Conservation (phyloP, 1,140 invertebrate genomes). For the Drosophila bifasciata region DNA sequence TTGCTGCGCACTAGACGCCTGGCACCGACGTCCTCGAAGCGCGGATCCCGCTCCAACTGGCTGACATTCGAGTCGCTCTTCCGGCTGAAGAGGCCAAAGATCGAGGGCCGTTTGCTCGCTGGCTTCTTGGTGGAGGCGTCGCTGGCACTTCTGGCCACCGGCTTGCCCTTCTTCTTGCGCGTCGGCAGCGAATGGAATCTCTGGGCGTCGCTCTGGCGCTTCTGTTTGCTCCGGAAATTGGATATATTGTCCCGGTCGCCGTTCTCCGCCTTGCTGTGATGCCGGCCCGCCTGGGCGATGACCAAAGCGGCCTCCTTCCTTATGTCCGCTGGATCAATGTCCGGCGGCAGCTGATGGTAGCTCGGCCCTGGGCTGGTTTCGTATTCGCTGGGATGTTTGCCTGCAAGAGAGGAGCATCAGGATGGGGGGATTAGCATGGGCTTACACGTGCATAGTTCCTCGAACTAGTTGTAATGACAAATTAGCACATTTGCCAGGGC, state of each 20-base stretch:
- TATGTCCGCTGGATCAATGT: slow-evolving; percentile 77
- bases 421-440: slow-evolving; percentile 24
- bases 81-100: slow-evolving; percentile 86
- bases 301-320: slow-evolving; percentile 82
- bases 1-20: slow-evolving; percentile 85
- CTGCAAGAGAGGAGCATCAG: slow-evolving; percentile 31
- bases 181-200: slow-evolving; percentile 79
- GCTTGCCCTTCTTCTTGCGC: slow-evolving; percentile 77
- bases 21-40: slow-evolving; percentile 73
- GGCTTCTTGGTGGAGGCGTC: slow-evolving; percentile 85
- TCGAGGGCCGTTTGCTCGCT: slow-evolving; percentile 83
- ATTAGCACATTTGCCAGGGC: slow-evolving; percentile 69
- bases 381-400: slow-evolving; percentile 78
- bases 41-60: slow-evolving; percentile 66
- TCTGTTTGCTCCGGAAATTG: slow-evolving; percentile 67
- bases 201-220: slow-evolving; percentile 69
- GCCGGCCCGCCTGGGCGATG: slow-evolving; percentile 77
- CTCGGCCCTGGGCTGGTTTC: slow-evolving; percentile 65
- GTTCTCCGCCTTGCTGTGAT: slow-evolving; percentile 81
- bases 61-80: slow-evolving; percentile 76
- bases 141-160: slow-evolving; percentile 84
- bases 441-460: slow-evolving; percentile 34
- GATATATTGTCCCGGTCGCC: slow-evolving; percentile 78
- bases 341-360: slow-evolving; percentile 78
- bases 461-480: slow-evolving; percentile 74